phyloP scores from a whole-genome alignment of 2,113 vertebrate genomes.

The Apodemus sylvaticus region DNA sequence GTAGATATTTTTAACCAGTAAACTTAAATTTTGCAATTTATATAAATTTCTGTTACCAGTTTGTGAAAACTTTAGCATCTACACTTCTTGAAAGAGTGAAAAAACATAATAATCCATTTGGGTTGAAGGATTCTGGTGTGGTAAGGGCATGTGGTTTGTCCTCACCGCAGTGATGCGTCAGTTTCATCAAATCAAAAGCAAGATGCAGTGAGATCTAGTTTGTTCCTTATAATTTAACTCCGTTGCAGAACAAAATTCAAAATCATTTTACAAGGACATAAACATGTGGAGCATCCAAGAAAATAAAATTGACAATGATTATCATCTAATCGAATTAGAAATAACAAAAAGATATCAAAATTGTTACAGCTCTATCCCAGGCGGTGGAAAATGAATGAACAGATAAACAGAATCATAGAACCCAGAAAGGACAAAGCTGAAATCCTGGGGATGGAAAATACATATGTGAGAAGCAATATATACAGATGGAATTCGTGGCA shows the following conservation, averaged over 20 bases:
- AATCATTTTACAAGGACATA: background rate
- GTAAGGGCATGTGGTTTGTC: background rate
- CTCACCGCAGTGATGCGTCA: background rate
- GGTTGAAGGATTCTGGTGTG: background rate
- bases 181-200: background rate
- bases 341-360: background rate
- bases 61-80: background rate
- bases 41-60: background rate
- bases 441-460: background rate
- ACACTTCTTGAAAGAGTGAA: background rate
- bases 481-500: background rate
- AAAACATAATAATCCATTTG: background rate
- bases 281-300: background rate
- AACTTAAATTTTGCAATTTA: background rate
- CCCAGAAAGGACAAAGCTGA: background rate
- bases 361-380: background rate
- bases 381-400: background rate
- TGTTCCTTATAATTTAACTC: background rate
- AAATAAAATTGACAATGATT: background rate
- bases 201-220: background rate
- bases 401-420: background rate
- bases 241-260: background rate
- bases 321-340: background rate
- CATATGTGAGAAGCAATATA: background rate
- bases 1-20: background rate